Conservation (phyloP, 2,888 invertebrate genomes). For the Drosophila koepferae region DNA sequence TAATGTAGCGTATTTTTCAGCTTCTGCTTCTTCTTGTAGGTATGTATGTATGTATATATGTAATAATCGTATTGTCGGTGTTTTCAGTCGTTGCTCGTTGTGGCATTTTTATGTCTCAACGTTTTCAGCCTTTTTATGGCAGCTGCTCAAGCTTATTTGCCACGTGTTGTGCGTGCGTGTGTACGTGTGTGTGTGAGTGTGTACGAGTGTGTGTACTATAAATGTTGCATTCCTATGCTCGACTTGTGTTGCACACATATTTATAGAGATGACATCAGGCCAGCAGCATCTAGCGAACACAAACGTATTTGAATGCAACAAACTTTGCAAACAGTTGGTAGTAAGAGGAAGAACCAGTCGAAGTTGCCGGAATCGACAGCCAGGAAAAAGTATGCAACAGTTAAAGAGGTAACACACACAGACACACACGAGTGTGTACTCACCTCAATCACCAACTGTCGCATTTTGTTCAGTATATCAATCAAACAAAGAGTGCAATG, state of each 20-base stretch:
- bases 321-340: slow-evolving; percentile 11
- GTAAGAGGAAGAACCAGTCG: not conserved
- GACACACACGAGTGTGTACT: no score
- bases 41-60: slow-evolving; percentile 16
- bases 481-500: no score
- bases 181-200: slow-evolving; percentile 5
- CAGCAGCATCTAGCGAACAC: slow-evolving; percentile 5
- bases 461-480: no score
- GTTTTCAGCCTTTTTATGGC: slow-evolving; percentile 52
- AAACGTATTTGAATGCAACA: not conserved
- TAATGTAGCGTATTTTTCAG: slow-evolving; percentile 36
- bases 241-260: slow-evolving; percentile 41
- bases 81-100: slow-evolving; percentile 43
- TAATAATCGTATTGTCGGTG: slow-evolving; percentile 47
- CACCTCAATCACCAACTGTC: no score
- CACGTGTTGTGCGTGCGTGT: slow-evolving; percentile 29
- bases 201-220: slow-evolving; percentile 26
- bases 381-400: not conserved
- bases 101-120: slow-evolving; percentile 45
- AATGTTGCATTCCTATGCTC: slow-evolving; percentile 56
- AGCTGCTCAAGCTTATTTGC: slow-evolving; percentile 46
- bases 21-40: not conserved
- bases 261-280: slow-evolving; percentile 70
- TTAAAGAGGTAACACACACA: not conserved
- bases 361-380: no score